Evolutionary conservation across 2,888 invertebrate genomes (phyloP), one percentile per base, ranked within the genome.

Genomic region (Crepidodera aurea): DNA sequence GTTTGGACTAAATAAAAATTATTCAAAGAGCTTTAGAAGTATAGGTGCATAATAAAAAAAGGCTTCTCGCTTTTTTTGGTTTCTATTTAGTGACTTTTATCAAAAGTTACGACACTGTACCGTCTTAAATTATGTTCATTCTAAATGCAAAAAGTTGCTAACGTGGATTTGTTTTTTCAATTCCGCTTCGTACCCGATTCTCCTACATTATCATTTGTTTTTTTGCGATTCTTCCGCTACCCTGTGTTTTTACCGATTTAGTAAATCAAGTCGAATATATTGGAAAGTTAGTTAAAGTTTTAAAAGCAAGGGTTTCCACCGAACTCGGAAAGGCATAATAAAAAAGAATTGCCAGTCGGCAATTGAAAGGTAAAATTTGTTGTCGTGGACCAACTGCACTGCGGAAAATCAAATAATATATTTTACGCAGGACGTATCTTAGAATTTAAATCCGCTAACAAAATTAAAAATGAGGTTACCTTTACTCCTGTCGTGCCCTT

Each of bases 111-210:
- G 57, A 44, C 57, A 42, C 42, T 62, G 55, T 42, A 8, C 53
- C 44, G 29, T 53, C 44, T 46, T 53, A 62, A 65, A 65, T 62
- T 62, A 65, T 60, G 57, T 62, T 62, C 59, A 60, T 60, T 62
- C 51, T 42, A 37, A 15, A 40, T 48, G 51, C 32, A 60, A 60
- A 56, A 60, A 60, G 51, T 46, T 56, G 55, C 37, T 27, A 63
- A 60, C 59, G 54, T 60, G 40, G 60, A 60, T 63, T 63, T 63
- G 51, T 60, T 63, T 50, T 48, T 60, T 56, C 60, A 56, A 34
- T 51, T 55, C 25, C 46, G 46, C 51, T 48, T 22, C 44, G 40
- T 39, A 42, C 12, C 48, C 15, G 56, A 37, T 48, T 56, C 46
- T 34, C n/a, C 27, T 25, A 39, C 48, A 56, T 56, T 48, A 46